These are phyloP conservation scores for Cartodere bifasciata DNA, from an alignment of 2,888 invertebrate genomes.

Conservation along the genomic window DNA sequence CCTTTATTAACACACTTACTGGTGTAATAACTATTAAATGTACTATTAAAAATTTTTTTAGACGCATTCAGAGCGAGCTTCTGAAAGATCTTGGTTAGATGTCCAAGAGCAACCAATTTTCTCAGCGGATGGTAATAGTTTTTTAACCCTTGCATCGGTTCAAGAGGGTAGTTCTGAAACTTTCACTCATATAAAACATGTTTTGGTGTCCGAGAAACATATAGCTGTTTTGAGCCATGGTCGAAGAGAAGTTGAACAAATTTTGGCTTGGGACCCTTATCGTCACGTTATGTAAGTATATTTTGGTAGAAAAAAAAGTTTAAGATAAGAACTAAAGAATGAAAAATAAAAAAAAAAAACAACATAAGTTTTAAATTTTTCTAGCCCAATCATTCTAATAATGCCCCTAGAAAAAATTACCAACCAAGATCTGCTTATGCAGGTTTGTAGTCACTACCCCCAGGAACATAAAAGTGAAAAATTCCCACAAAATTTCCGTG, in stretches of 20 bases:
- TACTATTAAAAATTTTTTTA: constrained; percentile 30
- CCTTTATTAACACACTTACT: no score
- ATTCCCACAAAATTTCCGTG: no score
- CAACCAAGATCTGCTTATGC: no score
- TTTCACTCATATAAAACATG: constrained; percentile 80
- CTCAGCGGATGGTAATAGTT: constrained; percentile 72
- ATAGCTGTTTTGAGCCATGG: constrained; percentile 79
- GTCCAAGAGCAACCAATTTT: constrained; percentile 75
- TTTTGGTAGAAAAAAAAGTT: no score
- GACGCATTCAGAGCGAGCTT: constrained; percentile 73
- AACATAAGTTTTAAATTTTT: no score
- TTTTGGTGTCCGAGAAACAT: constrained; percentile 68
- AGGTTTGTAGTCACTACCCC: no score
- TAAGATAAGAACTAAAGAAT: no score
- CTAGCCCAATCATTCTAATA: no score
- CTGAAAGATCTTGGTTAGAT: constrained; percentile 76
- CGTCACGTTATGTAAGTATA: constrained; percentile 62
- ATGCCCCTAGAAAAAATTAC: no score
- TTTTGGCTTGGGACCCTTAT: constrained; percentile 73
- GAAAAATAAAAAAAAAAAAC: no score
- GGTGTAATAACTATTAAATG: no score
- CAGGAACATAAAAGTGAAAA: no score
- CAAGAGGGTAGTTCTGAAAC: constrained; percentile 75
- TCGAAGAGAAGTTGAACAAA: constrained; percentile 68
- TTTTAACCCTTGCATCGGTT: constrained; percentile 67